Percentiles rank a stretch among this genome's conserved stretches.
Conservation (phyloP, 2,113 vertebrate genomes). For the Papio anubis region DNA sequence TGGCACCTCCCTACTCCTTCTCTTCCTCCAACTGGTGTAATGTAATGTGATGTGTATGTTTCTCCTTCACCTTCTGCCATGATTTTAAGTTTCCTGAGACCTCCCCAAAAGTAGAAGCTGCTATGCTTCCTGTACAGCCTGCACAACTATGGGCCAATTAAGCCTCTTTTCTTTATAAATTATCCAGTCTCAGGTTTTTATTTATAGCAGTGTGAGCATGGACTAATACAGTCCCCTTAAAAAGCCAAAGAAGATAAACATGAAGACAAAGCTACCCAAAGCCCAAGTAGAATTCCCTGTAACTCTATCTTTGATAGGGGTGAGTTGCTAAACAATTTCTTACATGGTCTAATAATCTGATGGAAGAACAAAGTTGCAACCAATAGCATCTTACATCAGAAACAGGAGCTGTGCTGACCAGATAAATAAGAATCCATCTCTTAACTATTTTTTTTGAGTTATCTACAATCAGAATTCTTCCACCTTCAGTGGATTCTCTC, state of each 20-base stretch:
- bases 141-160: too few relatives aligned
- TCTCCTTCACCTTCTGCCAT: too few relatives aligned
- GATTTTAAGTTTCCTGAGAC: too few relatives aligned
- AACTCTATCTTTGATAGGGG: not conserved
- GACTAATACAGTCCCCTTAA: not conserved
- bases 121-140: too few relatives aligned
- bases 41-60: too few relatives aligned
- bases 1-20: too few relatives aligned
- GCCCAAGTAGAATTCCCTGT: not conserved
- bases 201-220: too few relatives aligned
- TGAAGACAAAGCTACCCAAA: not conserved
- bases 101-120: too few relatives aligned
- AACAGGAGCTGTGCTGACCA: not conserved
- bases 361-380: not conserved
- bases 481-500: not conserved
- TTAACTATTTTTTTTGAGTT: not conserved
- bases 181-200: too few relatives aligned
- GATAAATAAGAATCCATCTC: not conserved
- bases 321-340: not conserved
- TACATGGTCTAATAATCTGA: not conserved
- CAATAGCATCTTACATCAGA: not conserved
- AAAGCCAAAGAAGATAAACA: not conserved
- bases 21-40: too few relatives aligned
- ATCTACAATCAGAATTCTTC: not conserved
- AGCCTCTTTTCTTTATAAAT: too few relatives aligned